Percentiles rank a stretch among this genome's conserved stretches.
These are phyloP conservation scores for Drosophila suboccidentalis DNA, from an alignment of 2,888 invertebrate genomes.

Conservation along the genomic window DNA sequence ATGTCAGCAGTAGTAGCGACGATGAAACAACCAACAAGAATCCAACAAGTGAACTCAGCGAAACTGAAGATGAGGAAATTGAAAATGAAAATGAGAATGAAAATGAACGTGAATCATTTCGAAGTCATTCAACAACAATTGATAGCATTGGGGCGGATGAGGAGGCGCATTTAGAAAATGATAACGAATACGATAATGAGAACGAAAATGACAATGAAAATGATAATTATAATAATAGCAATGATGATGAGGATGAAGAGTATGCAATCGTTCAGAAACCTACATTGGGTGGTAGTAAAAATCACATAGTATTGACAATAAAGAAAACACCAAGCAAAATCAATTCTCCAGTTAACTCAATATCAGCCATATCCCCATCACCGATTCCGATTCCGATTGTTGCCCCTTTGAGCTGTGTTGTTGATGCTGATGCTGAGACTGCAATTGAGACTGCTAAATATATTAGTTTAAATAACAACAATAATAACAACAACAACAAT, in stretches of 20 bases:
- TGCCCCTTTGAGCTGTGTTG: not conserved
- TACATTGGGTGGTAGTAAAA: slow-evolving; percentile 47
- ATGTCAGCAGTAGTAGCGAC: slow-evolving; percentile 55
- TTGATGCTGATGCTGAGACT: not conserved
- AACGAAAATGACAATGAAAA: slow-evolving; percentile 45
- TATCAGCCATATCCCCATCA: slow-evolving; percentile 63
- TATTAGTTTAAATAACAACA: slow-evolving; percentile 4
- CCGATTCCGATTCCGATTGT: slow-evolving; percentile 24
- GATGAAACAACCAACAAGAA: slow-evolving; percentile 38
- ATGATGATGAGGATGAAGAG: slow-evolving; percentile 76
- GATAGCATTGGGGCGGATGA: slow-evolving; percentile 33
- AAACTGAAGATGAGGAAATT: slow-evolving; percentile 21
- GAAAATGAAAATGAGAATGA: slow-evolving; percentile 23
- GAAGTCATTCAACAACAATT: slow-evolving; percentile 35
- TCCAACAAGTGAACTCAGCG: slow-evolving; percentile 26
- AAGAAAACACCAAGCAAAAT: slow-evolving; percentile 83
- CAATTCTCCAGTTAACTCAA: slow-evolving; percentile 72
- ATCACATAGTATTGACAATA: slow-evolving; percentile 83
- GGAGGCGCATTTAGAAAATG: slow-evolving; percentile 34
- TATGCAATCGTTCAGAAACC: slow-evolving; percentile 74
- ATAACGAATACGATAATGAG: slow-evolving; percentile 49
- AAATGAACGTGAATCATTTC: slow-evolving; percentile 37
- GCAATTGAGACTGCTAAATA: slow-evolving; percentile 10
- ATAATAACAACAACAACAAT: slow-evolving; percentile 1
- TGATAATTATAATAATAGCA: slow-evolving; percentile 9